Conservation (phyloP, 2,888 invertebrate genomes). For the Leptopterna dolabrata region DNA sequence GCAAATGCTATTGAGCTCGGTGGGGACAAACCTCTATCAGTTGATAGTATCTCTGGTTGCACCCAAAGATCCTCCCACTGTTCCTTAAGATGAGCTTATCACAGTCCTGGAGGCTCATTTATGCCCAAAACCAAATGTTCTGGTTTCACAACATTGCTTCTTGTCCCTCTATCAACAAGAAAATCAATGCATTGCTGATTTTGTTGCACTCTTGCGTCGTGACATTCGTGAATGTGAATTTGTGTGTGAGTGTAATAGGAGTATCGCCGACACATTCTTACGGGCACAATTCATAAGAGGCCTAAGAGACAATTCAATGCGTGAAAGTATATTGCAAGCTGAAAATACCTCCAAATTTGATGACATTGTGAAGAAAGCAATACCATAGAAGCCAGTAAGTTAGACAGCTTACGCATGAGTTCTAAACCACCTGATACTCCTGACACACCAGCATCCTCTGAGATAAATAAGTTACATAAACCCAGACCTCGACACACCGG, state of each 20-base stretch:
- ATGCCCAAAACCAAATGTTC: neutral
- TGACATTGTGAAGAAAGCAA: neutral
- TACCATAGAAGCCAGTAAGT: too few species aligned
- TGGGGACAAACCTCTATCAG: neutral
- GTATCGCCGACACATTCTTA: too few species aligned
- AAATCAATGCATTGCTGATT: too few species aligned
- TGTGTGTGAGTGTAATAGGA: too few species aligned
- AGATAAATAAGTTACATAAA: neutral
- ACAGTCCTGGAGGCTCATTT: neutral
- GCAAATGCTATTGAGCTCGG: neutral
- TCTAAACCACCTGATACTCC: neutral
- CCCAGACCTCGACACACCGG: neutral
- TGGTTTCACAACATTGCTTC: conserved; percentile 3
- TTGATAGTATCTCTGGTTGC: neutral
- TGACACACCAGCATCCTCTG: neutral
- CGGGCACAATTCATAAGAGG: too few species aligned
- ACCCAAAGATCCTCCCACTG: neutral
- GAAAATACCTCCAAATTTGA: neutral
- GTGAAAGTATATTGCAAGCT: neutral
- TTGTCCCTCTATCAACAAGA: conserved; percentile 21
- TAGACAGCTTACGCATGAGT: neutral
- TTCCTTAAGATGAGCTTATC: neutral
- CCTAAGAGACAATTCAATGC: neutral
- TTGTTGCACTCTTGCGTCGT: too few species aligned
- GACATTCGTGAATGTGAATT: too few species aligned